Base-by-base conservation (phyloP, 2,113 vertebrate species). In the Triplophysa rosa region DNA sequence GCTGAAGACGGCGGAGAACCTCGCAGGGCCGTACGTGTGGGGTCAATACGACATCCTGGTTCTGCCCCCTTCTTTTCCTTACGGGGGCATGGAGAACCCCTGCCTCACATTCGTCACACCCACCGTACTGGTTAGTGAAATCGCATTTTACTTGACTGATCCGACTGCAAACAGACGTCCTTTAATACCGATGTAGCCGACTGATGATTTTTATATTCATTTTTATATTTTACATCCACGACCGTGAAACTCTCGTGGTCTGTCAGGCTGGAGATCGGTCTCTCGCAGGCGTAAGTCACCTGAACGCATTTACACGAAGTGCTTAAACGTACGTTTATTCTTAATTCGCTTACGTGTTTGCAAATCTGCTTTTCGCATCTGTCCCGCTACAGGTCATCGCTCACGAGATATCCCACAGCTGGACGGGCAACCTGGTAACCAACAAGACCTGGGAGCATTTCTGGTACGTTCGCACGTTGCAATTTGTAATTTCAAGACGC, bases 381-480 rank as follows among this genome's bases (percentile, higher is more conserved):
- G 56, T 61, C 3, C 56, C 70, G 2, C 81, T 63, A 74, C 85
- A 99, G 98, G 97, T 99, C 77, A 98, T 99, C 79, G 97, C 96
- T 19, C 98, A 99, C 86, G 97, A 99, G 93, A 98, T 99, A 87
- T 95, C 97, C 75, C 98, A 99, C 86, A 99, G 98, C 88, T 99
- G 97, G 98, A 99, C 96, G 1, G 98, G 98, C 24, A 99, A 99
- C 85, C 91, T 98, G 88, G 97, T 98, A 83, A 99, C 98, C 87
- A 98, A 98, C 88, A 95, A 93, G 90, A 99, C 95, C 16, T 98
- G 98, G 98, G 96, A 99, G 76, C 95, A 99, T 87, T 99, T 98
- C 90, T 99, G 98, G 98, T 98, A 89, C 69, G 91, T 89, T 26
- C 1, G 17, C 37, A 29, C 33, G 40, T 66, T 33, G 14, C 3